Base-by-base conservation (phyloP, 2,888 invertebrate species). In the Clanis bilineata region DNA sequence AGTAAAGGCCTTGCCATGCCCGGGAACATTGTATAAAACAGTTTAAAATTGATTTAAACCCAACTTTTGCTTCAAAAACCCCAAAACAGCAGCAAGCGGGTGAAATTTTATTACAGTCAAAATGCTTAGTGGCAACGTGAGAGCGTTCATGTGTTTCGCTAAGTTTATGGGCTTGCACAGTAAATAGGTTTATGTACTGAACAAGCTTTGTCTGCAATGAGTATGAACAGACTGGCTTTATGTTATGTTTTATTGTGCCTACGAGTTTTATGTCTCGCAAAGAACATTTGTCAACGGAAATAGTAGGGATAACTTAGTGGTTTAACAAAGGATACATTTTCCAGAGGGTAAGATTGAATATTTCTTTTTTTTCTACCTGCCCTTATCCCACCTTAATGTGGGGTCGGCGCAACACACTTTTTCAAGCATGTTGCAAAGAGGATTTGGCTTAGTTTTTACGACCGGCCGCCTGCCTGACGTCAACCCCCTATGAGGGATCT, bases 121-220 rank as follows among this genome's bases (percentile, higher is more conserved):
- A 64, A 64, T 63, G 63, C 59, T 67, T 68, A 66, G 69, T 56
- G 68, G 68, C 62, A 58, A 57, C 60, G 57, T 65, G 69, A 76
- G 68, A 71, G 74, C 67, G 65, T 77, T 72, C 66, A 69, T 75
- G 66, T 77, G 73, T 74, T 71, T 63, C 58, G 56, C 55, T 61
- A 60, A 68, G 64, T 72, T 73, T 69, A 72, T 66, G 63, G 65
- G 56, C 58, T 61, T 65, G 64, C 55, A 61, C 56, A 56, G 59
- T 61, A 71, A 76, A 76, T 73, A 74, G 76, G 76, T 72, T 77
- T 76, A 73, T 66, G 71, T 65, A 68, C 56, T 51, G 68, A 68
- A 72, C 66, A 64, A 62, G 65, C 64, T 67, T 64, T 63, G 60
- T 61, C 58, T 62, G 57, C 44, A 38, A 21, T 47, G 7, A 15